Conservation (phyloP, 2,888 invertebrate genomes). For the Agriopis leucophaearia region DNA sequence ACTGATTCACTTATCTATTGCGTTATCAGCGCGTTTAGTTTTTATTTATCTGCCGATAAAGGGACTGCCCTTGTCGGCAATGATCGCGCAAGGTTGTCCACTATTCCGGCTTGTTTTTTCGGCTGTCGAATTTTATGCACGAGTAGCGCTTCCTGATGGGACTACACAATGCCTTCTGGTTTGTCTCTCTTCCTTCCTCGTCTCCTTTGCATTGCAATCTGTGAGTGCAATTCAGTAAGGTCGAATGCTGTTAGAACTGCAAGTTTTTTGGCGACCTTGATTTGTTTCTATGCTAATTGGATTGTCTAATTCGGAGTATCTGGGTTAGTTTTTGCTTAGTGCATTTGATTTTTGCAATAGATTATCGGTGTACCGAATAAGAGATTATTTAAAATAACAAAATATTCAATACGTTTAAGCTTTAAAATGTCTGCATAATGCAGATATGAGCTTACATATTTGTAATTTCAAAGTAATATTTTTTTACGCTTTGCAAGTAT, state of each 20-base stretch:
- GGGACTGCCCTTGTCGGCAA: constrained; percentile 74
- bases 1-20: constrained; percentile 57
- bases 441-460: no score
- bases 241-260: constrained; percentile 41
- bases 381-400: not conserved
- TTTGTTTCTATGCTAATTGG: constrained; percentile 26
- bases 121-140: constrained; percentile 67
- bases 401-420: not conserved
- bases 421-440: not conserved
- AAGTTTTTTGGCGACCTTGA: constrained; percentile 43
- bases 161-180: constrained; percentile 28
- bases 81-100: constrained; percentile 62
- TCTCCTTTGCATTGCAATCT: constrained; percentile 58
- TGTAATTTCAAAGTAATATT: no score
- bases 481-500: no score
- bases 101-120: constrained; percentile 72
- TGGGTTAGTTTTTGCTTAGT: constrained; percentile 31
- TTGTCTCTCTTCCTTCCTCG: constrained; percentile 69
- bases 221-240: constrained; percentile 56
- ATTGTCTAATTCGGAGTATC: constrained; percentile 23
- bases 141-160: constrained; percentile 66
- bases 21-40: constrained; percentile 69
- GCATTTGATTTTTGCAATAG: not conserved
- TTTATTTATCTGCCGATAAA: constrained; percentile 74
- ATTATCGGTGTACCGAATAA: not conserved